These are phyloP conservation scores for Dione vanillae DNA, from an alignment of 2,888 invertebrate species.

Conservation along the genomic window DNA sequence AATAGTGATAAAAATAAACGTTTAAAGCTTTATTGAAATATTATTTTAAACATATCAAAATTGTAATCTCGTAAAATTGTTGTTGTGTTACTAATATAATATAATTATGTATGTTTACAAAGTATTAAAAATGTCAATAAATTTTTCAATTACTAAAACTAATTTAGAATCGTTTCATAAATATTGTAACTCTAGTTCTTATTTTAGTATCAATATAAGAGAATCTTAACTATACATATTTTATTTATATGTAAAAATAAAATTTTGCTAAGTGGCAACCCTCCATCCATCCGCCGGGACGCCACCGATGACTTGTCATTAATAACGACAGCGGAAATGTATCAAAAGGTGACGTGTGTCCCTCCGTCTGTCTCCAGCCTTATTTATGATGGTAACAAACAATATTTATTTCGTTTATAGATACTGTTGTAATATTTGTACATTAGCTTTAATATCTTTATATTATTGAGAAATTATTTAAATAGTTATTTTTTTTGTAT, in stretches of 20 bases:
- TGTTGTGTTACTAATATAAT: too few species aligned
- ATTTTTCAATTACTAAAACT: neutral
- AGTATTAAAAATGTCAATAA: neutral
- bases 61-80: too few species aligned
- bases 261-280: slow-evolving; percentile 56
- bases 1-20: too few species aligned
- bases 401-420: slow-evolving; percentile 72
- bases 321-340: slow-evolving; percentile 85
- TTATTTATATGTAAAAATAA: neutral
- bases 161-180: neutral
- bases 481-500: neutral
- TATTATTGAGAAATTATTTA: slow-evolving; percentile 33
- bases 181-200: neutral
- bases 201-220: neutral
- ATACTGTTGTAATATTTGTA: slow-evolving; percentile 46
- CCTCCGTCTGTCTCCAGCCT: slow-evolving; percentile 78
- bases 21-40: too few species aligned
- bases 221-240: neutral
- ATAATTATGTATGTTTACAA: neutral
- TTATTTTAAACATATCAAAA: too few species aligned
- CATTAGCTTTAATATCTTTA: slow-evolving; percentile 51
- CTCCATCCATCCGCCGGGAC: slow-evolving; percentile 70
- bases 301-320: slow-evolving; percentile 85
- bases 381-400: slow-evolving; percentile 80
- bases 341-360: slow-evolving; percentile 84